Evolutionary conservation across 2,113 vertebrate species (phyloP).

Genomic region (Pholis gunnellus): DNA sequence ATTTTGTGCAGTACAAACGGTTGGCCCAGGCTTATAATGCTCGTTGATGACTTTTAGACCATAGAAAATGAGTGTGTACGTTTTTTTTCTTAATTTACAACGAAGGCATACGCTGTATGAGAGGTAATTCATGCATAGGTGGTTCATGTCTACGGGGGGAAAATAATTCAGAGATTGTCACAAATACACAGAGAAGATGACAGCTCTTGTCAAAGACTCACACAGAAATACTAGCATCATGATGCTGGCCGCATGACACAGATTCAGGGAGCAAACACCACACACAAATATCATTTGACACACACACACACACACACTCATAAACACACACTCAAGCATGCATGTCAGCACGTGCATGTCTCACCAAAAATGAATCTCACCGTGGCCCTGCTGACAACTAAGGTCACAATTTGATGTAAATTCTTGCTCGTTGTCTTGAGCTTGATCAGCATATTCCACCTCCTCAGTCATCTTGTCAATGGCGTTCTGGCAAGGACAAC

Average conservation of each 20-base stretch:
- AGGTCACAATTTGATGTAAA: slow-evolving; percentile 82
- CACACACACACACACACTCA: slow-evolving; percentile 54
- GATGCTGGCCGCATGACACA: slow-evolving; percentile 65
- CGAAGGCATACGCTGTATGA: background rate
- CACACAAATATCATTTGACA: slow-evolving; percentile 66
- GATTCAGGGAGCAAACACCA: slow-evolving; percentile 45
- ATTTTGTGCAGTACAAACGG: background rate
- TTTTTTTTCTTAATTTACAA: slow-evolving; percentile 16
- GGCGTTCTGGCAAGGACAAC: slow-evolving; percentile 85
- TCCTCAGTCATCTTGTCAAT: slow-evolving; percentile 85
- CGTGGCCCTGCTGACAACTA: slow-evolving; percentile 80
- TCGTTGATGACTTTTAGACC: slow-evolving; percentile 6
- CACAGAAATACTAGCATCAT: slow-evolving; percentile 57
- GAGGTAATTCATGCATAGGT: slow-evolving; percentile 37
- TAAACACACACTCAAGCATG: slow-evolving; percentile 59
- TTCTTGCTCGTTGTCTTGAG: slow-evolving; percentile 80
- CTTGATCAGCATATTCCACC: slow-evolving; percentile 84
- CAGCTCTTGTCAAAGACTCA: slow-evolving; percentile 72
- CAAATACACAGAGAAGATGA: slow-evolving; percentile 50
- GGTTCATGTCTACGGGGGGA: slow-evolving; percentile 25
- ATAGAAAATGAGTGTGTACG: background rate
- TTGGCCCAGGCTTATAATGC: background rate
- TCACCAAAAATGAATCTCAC: slow-evolving; percentile 80
- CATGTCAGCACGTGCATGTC: slow-evolving; percentile 54
- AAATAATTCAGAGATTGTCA: slow-evolving; percentile 55